A percentile compares a stretch with the other conserved stretches of the same genome.
phyloP scores from a whole-genome alignment of 2,113 vertebrate species.

The Pycnonotus jocosus region DNA sequence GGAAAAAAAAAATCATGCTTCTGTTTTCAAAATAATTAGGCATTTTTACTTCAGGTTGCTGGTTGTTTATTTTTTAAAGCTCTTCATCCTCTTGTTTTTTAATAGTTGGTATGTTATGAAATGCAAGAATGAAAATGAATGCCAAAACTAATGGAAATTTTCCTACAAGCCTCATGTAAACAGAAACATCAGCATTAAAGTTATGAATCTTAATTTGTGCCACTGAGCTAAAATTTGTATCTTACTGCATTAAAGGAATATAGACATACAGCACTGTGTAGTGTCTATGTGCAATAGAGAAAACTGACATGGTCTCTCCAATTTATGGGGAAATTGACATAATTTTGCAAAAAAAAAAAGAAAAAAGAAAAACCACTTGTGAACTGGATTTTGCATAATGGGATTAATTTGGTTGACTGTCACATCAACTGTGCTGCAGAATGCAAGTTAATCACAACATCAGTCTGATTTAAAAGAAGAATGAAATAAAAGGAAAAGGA shows the following conservation, averaged over 20 bases:
- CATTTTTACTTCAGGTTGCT: constrained; percentile 22
- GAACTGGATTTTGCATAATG: constrained; percentile 81
- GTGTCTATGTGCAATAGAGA: constrained; percentile 59
- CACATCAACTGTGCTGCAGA: constrained; percentile 71
- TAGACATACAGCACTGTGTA: constrained; percentile 57
- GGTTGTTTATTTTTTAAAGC: constrained; percentile 9
- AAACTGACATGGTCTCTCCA: constrained; percentile 75
- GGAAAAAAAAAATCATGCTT: neutral
- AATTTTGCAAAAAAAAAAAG: constrained; percentile 55
- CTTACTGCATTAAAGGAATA: constrained; percentile 66
- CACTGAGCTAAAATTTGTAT: constrained; percentile 65
- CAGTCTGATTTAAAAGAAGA: constrained; percentile 62
- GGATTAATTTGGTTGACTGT: constrained; percentile 82
- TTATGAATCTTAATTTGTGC: constrained; percentile 75
- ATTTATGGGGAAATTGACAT: constrained; percentile 77
- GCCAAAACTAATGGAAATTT: constrained; percentile 47
- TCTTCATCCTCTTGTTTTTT: neutral
- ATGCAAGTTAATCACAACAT: constrained; percentile 77
- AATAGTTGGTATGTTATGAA: neutral
- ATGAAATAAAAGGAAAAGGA: constrained; percentile 15
- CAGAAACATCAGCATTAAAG: constrained; percentile 72
- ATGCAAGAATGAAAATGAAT: constrained; percentile 49
- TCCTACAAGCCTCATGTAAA: constrained; percentile 54
- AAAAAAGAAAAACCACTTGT: constrained; percentile 73
- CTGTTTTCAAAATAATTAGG: constrained; percentile 5